Conservation (phyloP, 2,888 invertebrate genomes). For the Pecten maximus region DNA sequence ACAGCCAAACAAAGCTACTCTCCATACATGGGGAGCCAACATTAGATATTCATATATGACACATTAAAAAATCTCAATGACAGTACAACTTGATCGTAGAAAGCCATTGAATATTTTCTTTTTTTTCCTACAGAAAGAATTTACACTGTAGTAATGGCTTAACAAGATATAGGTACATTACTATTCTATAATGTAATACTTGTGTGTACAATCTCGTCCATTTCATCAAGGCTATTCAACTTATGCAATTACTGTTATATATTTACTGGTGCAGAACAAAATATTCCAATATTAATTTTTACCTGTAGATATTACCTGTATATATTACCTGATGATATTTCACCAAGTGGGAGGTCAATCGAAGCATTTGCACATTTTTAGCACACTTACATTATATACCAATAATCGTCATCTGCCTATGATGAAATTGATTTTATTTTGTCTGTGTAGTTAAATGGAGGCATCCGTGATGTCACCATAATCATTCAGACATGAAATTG, state of each 20-base stretch:
- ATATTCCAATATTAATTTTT: not conserved
- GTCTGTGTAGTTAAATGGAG: not conserved
- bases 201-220: not conserved
- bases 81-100: not conserved
- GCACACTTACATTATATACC: not conserved
- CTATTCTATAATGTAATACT: not conserved
- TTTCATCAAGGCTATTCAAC: not conserved
- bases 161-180: not conserved
- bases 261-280: not conserved
- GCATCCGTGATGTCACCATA: not conserved
- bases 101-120: not conserved
- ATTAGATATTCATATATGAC: slow-evolving; percentile 5
- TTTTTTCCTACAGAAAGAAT: not conserved
- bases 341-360: not conserved
- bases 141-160: not conserved
- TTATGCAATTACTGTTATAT: not conserved
- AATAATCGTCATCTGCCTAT: not conserved
- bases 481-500: not conserved
- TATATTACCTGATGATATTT: not conserved
- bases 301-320: not conserved
- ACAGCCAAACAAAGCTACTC: not conserved
- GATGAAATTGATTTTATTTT: not conserved
- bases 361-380: not conserved
- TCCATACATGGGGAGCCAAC: not conserved
- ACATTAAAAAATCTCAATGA: slow-evolving; percentile 11